phyloP scores from a whole-genome alignment of 1,140 invertebrate species.

The Heliconius melpomene region DNA sequence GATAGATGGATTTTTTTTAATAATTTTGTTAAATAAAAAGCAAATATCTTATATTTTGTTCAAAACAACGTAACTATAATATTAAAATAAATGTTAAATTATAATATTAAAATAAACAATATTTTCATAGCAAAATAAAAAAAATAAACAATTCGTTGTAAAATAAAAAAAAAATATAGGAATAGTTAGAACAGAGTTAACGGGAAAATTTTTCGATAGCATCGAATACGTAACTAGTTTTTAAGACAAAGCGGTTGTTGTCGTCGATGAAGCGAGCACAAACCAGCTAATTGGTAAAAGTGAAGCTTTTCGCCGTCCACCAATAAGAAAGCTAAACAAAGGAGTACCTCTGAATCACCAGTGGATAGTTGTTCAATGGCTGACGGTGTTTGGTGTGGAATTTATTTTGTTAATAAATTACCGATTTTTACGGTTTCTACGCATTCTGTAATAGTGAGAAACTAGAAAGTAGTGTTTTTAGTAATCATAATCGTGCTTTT shows the following conservation, averaged over 20 bases:
- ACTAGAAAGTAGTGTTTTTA: constrained; percentile 30
- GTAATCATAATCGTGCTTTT: background rate
- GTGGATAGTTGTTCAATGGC: constrained; percentile 41
- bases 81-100: too few relatives aligned
- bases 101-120: too few relatives aligned
- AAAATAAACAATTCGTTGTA: background rate
- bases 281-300: constrained; percentile 76
- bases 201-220: background rate
- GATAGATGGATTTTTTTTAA: too few relatives aligned
- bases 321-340: constrained; percentile 71
- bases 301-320: constrained; percentile 65
- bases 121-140: too few relatives aligned
- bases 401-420: constrained; percentile 42
- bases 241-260: constrained; percentile 67
- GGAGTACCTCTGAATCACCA: constrained; percentile 56
- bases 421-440: constrained; percentile 36
- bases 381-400: constrained; percentile 35
- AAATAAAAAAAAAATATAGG: background rate
- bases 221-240: constrained; percentile 52
- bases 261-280: constrained; percentile 54
- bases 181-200: background rate
- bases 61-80: too few relatives aligned
- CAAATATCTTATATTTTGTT: too few relatives aligned
- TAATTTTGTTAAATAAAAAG: too few relatives aligned
- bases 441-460: constrained; percentile 22